Percentiles rank a stretch among this genome's conserved stretches.
Evolutionary conservation across 2,797 vertebrate species (phyloP).

Genomic region (Notoglanidium macrostoma): DNA sequence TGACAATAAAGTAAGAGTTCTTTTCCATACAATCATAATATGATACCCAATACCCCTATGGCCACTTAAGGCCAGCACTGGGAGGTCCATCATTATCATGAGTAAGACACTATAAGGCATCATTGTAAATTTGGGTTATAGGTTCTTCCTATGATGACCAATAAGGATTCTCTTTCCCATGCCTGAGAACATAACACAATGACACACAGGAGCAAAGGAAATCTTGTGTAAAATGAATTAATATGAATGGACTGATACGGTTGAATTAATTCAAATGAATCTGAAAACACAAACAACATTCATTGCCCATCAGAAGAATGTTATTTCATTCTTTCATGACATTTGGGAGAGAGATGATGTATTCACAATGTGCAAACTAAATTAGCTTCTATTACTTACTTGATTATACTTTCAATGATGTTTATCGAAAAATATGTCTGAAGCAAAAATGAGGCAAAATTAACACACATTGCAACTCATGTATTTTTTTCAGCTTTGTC

Average conservation of each 20-base stretch:
- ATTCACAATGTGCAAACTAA: conserved; percentile 2
- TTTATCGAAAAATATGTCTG: background rate
- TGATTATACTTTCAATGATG: conserved; percentile 19
- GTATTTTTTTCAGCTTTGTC: background rate
- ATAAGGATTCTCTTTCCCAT: background rate
- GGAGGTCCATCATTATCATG: conserved; percentile 2
- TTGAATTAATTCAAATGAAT: background rate
- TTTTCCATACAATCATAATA: conserved; percentile 2
- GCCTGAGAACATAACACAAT: background rate
- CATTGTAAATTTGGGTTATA: background rate
- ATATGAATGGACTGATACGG: conserved; percentile 21
- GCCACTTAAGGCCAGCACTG: background rate
- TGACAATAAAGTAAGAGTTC: background rate
- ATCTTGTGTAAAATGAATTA: background rate
- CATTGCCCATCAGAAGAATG: background rate
- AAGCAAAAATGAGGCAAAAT: background rate
- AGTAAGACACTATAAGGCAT: background rate
- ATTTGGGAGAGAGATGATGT: background rate
- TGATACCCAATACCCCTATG: background rate
- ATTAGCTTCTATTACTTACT: conserved; percentile 2
- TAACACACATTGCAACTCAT: background rate
- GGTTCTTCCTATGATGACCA: background rate
- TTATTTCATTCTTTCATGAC: background rate
- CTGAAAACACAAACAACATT: conserved; percentile 12
- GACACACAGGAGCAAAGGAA: background rate